Evolutionary conservation across 1,140 invertebrate genomes (phyloP).

Genomic region (Protaetia brevitarsis): DNA sequence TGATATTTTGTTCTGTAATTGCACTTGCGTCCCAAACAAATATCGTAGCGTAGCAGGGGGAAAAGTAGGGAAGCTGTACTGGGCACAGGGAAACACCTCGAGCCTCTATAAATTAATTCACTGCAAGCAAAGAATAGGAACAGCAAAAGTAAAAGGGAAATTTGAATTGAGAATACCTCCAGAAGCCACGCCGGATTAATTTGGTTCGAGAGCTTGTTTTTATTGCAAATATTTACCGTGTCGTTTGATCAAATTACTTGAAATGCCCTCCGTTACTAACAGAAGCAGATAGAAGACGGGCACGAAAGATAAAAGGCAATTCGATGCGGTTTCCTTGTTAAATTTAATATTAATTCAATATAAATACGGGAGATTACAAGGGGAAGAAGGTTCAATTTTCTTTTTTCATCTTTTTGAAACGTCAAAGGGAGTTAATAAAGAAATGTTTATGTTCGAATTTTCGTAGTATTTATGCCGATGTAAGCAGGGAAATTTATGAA

Average conservation of each 20-base stretch:
- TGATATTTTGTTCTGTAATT: not conserved
- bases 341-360: not conserved
- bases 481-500: too few species aligned
- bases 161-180: too few species aligned
- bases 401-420: not conserved
- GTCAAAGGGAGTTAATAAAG: not conserved
- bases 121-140: too few species aligned
- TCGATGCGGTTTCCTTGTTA: not conserved
- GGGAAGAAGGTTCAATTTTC: not conserved
- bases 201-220: constrained; percentile 3
- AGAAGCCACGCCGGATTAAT: not conserved
- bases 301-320: too few species aligned
- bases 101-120: too few species aligned
- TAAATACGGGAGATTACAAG: not conserved
- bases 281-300: too few species aligned
- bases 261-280: not conserved
- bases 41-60: not conserved
- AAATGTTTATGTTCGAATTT: too few species aligned
- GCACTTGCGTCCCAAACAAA: not conserved
- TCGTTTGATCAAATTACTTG: constrained; percentile 4
- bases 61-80: not conserved
- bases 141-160: too few species aligned
- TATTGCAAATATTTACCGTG: constrained; percentile 8
- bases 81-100: too few species aligned
- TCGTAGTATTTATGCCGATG: too few species aligned